Conservation (phyloP, 2,888 invertebrate species). For the Liopterus haemorrhoidalis region DNA sequence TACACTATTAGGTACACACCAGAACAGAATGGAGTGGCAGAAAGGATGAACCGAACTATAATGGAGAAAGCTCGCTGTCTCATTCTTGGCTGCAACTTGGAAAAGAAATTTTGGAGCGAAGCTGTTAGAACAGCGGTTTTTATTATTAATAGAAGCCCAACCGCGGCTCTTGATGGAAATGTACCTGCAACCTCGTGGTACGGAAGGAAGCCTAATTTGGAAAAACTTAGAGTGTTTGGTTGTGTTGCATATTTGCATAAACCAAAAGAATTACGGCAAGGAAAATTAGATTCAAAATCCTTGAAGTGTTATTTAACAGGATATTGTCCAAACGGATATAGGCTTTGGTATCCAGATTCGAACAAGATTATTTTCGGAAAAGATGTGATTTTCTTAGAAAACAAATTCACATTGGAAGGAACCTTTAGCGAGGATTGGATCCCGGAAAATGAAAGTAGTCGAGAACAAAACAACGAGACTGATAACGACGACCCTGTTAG, state of each 20-base stretch:
- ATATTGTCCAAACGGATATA: slow-evolving; percentile 29
- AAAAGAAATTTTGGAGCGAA: slow-evolving; percentile 31
- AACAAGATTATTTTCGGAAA: slow-evolving; percentile 1
- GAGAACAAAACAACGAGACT: not conserved
- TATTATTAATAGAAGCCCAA: slow-evolving; percentile 39
- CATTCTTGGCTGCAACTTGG: slow-evolving; percentile 24
- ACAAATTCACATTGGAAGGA: slow-evolving; percentile 11
- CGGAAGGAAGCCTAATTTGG: slow-evolving; percentile 21
- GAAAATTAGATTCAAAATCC: slow-evolving; percentile 28
- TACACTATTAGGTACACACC: slow-evolving; percentile 34
- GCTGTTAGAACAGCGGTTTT: slow-evolving; percentile 39
- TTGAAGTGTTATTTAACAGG: slow-evolving; percentile 24
- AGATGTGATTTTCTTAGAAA: slow-evolving; percentile 28
- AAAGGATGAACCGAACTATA: slow-evolving; percentile 32
- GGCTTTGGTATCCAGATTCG: slow-evolving; percentile 12
- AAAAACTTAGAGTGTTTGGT: slow-evolving; percentile 28
- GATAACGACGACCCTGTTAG: too few relatives aligned
- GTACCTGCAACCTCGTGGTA: slow-evolving; percentile 28
- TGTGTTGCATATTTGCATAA: slow-evolving; percentile 25
- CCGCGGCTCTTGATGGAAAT: slow-evolving; percentile 31
- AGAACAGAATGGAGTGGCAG: slow-evolving; percentile 35
- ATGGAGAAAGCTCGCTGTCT: slow-evolving; percentile 31
- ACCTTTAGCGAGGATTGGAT: slow-evolving; percentile 4
- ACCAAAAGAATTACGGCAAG: slow-evolving; percentile 25
- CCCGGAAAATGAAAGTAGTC: not conserved